Evolutionary conservation across 2,888 invertebrate genomes (phyloP).

Genomic region (Xestia ashworthii): DNA sequence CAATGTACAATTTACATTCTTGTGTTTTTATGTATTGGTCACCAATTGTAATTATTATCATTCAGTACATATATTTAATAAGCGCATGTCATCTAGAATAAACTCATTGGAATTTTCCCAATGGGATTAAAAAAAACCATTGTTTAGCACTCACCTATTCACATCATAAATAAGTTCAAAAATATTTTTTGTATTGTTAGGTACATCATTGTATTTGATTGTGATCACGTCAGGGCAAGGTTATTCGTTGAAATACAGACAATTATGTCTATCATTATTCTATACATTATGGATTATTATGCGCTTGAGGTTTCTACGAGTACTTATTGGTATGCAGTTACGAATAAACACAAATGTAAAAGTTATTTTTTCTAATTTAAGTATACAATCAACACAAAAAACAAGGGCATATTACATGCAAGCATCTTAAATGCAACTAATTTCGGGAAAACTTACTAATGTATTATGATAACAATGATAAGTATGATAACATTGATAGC

Average conservation of each 20-base stretch:
- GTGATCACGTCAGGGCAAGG: slow-evolving; percentile 8
- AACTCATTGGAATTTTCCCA: background rate
- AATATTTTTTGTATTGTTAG: background rate
- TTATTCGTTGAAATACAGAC: background rate
- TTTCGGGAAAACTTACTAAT: background rate
- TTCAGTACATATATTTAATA: background rate
- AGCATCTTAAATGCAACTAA: background rate
- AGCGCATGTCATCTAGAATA: background rate
- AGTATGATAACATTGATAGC: background rate
- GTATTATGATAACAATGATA: background rate
- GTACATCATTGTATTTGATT: background rate
- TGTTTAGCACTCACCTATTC: slow-evolving; percentile 1
- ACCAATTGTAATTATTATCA: background rate
- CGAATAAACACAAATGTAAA: background rate
- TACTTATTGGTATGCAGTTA: background rate
- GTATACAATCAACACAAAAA: no score
- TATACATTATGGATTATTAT: no score
- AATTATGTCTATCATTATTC: background rate
- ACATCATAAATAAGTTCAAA: background rate
- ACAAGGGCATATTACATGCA: no score
- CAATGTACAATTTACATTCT: no score
- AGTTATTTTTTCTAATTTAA: background rate
- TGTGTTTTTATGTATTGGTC: background rate
- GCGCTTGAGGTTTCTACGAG: background rate
- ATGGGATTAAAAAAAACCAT: background rate